Percentiles rank a stretch among this genome's conserved stretches.
These are phyloP conservation scores for Hyppa rectilinea DNA, from an alignment of 2,888 invertebrate genomes.

Conservation along the genomic window DNA sequence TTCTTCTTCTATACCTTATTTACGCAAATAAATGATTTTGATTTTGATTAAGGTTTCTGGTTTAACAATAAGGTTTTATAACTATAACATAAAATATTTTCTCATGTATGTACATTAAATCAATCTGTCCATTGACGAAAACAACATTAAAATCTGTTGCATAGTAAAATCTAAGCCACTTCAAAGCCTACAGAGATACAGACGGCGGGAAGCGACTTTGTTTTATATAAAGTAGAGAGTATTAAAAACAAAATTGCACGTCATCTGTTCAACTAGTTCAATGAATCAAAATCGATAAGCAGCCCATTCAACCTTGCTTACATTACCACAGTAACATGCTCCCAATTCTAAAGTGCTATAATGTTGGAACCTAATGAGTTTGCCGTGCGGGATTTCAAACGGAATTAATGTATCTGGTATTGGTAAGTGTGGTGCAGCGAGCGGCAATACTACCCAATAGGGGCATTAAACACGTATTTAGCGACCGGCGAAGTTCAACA, in stretches of 20 bases:
- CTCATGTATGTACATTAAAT: too few relatives aligned
- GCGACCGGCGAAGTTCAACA: slow-evolving; percentile 37
- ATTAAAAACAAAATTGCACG: background rate
- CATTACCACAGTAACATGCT: slow-evolving; percentile 10
- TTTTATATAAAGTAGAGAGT: too few relatives aligned
- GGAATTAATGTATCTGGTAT: slow-evolving; percentile 58
- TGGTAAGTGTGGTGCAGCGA: slow-evolving; percentile 38
- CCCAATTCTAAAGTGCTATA: slow-evolving; percentile 29
- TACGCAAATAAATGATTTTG: too few relatives aligned
- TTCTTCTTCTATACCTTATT: too few relatives aligned
- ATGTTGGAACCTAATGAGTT: slow-evolving; percentile 48
- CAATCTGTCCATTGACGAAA: too few relatives aligned
- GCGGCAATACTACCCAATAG: slow-evolving; percentile 26
- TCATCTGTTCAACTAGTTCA: background rate
- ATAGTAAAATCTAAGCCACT: too few relatives aligned
- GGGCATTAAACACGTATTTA: slow-evolving; percentile 42
- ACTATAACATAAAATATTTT: too few relatives aligned
- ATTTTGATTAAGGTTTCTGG: too few relatives aligned
- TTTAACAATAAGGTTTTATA: too few relatives aligned
- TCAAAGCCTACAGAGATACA: too few relatives aligned
- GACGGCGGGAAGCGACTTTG: too few relatives aligned
- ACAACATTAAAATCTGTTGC: too few relatives aligned
- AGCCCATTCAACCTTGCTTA: slow-evolving; percentile 16
- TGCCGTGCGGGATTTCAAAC: slow-evolving; percentile 37
- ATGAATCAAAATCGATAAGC: slow-evolving; percentile 27